Evolutionary conservation across 2,888 invertebrate species (phyloP), one percentile per base, ranked within the genome.

Genomic region (Dryomyza anilis): DNA sequence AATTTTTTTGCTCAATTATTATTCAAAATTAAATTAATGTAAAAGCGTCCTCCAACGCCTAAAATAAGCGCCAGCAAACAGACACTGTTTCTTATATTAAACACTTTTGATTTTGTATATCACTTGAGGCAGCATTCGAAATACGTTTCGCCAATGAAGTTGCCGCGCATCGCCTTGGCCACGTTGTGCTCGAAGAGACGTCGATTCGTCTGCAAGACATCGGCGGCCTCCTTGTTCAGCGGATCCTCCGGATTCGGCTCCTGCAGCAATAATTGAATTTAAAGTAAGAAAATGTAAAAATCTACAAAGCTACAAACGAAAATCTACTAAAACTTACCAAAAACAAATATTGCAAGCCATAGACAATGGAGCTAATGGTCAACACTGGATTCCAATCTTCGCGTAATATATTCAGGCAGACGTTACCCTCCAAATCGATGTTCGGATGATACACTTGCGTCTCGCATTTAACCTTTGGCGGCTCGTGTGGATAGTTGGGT

Each of bases 381-480:
- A 98, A 88, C 69, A 98, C 98, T 66, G 98, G 98, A 85, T 98
- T 98, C 98, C 98, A 98, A 85, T 98, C 98, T 88, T 98, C 97
- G 78, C 97, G 89, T 77, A 98, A 87, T 81, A 98, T 98, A 85
- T 98, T 98, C 71, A 98, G 87, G 82, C 98, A 98, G 29, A 98
- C 96, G 85, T 98, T 98, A 73, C 98, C 98, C 81, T 98, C 96
- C 76, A 96, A 86, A 86, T 98, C 98, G 83, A 98, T 98, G 83
- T 98, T 98, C 14, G 98, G 98, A 85, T 98, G 98, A 84, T 98
- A 98, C 57, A 98, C 96, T 81, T 93, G 92, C 48, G 97, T 97
- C 85, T 95, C 96, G 85, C 98, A 98, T 85, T 98, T 98, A 33
- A 98, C 98, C 86, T 98, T 98, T 21, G 98, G 98, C 50, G 98